Percentiles rank a stretch among this genome's conserved stretches.
These are phyloP conservation scores for Sipha flava DNA, from an alignment of 1,140 invertebrate species.

Conservation along the genomic window DNA sequence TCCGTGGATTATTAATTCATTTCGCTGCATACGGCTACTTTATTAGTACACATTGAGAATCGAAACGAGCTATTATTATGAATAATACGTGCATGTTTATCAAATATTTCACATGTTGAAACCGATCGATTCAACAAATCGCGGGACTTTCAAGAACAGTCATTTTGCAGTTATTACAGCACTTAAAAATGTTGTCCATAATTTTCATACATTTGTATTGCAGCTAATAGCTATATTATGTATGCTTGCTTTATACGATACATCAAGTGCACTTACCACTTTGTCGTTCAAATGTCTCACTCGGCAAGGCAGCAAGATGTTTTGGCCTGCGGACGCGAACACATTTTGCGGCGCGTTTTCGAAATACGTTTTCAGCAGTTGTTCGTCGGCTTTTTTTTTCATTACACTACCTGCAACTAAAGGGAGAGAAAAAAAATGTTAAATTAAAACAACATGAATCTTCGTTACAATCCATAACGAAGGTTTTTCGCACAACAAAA, in stretches of 20 bases:
- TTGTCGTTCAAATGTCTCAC: conserved; percentile 54
- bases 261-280: conserved; percentile 48
- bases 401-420: conserved; percentile 1
- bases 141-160: background rate
- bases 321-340: conserved; percentile 50
- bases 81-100: no score
- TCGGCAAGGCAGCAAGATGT: conserved; percentile 53
- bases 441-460: background rate
- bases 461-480: background rate
- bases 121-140: background rate
- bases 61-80: background rate
- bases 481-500: background rate
- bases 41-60: no score
- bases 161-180: background rate
- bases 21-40: no score
- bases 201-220: background rate
- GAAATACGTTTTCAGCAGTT: conserved; percentile 41
- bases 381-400: conserved; percentile 14
- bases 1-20: no score
- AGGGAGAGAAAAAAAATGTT: background rate
- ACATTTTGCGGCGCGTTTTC: conserved; percentile 47
- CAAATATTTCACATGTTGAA: background rate
- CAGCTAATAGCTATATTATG: background rate
- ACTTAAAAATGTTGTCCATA: background rate
- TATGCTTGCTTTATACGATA: background rate